Base-by-base conservation (phyloP, 2,888 invertebrate genomes). In the Cheiracanthium punctorium region DNA sequence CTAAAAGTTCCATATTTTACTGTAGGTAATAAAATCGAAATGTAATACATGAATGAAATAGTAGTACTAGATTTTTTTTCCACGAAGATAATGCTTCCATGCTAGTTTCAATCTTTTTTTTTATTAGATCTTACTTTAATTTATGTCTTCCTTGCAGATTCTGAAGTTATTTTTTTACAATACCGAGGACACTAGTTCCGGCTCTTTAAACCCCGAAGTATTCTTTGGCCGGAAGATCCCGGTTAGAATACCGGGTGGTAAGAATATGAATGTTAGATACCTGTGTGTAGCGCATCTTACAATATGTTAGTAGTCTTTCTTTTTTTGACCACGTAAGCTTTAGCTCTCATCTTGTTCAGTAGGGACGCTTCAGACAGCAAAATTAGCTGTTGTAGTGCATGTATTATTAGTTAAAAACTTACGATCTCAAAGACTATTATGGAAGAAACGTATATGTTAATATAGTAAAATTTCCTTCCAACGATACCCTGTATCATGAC, bases 311-410 rank as follows among this genome's bases (percentile, higher is more conserved):
- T 48, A 48, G 43, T 48, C n/a, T n/a, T n/a, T n/a, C n/a, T n/a
- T n/a, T 48, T 48, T 17, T 17, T 12, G 14, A 17, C 2, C 43
- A 17, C 17, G 17, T 10, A 58, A 58, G 24, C 58, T 12, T 20
- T 58, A 58, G 58, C 4, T 24, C 20, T 24, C 17, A 2, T 48
- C 17, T 24, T 5, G 58, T 24, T 17, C 58, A 7, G 2, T 58
- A 24, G 20, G 4, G 58, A 58, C 24, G 24, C 24, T 58, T 58
- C 58, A 17, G 12, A 58, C 58, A 24, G 24, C 58, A 20, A 48
- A 12, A 24, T 58, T 58, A 58, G 58, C 12, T 58, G 24, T 24
- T 58, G 58, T 58, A 58, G 58, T 58, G 58, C 58, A 58, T 58
- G 58, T 2, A 7, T 58, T 58, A 58, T 20, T 58, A 24, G 5